Base-by-base conservation (phyloP, 2,888 invertebrate species). In the Ischnus inquisitorius region DNA sequence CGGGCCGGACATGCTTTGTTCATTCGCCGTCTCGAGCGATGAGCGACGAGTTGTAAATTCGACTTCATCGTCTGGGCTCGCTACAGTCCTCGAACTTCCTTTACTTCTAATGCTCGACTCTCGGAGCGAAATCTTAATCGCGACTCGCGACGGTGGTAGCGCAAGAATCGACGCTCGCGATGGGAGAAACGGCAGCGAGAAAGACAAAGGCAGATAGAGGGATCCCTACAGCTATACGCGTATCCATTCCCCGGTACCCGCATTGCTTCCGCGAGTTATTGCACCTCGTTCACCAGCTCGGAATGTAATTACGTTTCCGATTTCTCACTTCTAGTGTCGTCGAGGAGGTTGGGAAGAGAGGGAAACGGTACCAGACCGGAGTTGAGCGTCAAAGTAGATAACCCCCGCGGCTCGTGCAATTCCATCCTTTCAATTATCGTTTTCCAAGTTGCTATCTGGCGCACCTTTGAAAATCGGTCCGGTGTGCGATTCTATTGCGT, bases 301-400 rank as follows among this genome's bases (percentile, higher is more conserved):
- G 81, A 84, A 84, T 78, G 80, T 81, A 84, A 83, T 84, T 84
- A 77, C 83, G 74, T 80, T 78, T 78, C 84, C 81, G 77, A 78
- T 81, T 84, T 81, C 80, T 81, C 80, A 64, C 74, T 74, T 84
- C 81, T 65, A 69, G 54, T 65, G 57, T 68, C 74, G 78, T 16
- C 51, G 51, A 28, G 62, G 34, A 48, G 22, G 28, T 57, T 54
- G 25, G 10, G 57, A 22, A 62, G 39, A 46, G 48, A 48, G 69
- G 28, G 12, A 34, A 65, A 43, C 62, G 16, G 60, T n/a, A 68
- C 43, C 67, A 41, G 34, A 43, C 62, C 34, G 25, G 64, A 79
- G 43, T 46, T 57, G 16, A 74, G 74, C 34, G 68, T 69, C 78
- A 43, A 82, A 74, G 64, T 62, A 64, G 68, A 79, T 54, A 74